These are phyloP conservation scores for Adelosebastes latens DNA, from an alignment of 2,797 vertebrate species.

Conservation along the genomic window DNA sequence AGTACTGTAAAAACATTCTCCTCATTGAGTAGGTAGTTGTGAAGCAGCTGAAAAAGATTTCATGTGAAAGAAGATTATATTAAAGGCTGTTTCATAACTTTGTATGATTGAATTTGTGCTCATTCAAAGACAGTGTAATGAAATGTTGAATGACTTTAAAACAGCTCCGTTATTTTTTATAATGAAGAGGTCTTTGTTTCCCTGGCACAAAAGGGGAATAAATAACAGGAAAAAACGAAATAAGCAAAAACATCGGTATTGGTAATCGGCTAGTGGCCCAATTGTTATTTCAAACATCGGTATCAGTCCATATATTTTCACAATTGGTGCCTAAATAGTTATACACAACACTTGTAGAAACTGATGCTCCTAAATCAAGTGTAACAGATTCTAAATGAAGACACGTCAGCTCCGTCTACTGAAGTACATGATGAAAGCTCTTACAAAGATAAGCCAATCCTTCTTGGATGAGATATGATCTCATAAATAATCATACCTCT, in stretches of 20 bases:
- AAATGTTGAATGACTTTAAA: too few species aligned
- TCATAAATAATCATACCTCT: conserved; percentile 56
- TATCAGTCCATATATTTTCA: background rate
- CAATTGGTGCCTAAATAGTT: background rate
- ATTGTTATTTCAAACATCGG: background rate
- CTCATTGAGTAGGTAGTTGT: too few species aligned
- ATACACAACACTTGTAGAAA: background rate
- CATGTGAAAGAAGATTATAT: too few species aligned
- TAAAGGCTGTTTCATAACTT: background rate
- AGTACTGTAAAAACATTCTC: too few species aligned
- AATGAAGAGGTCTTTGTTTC: background rate
- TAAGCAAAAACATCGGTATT: too few species aligned
- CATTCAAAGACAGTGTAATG: background rate
- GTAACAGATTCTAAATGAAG: conserved; percentile 29
- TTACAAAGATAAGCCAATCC: conserved; percentile 29
- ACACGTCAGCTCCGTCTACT: conserved; percentile 18
- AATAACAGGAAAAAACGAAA: background rate
- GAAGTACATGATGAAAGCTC: conserved; percentile 49
- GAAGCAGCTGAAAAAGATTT: too few species aligned
- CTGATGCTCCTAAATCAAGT: background rate
- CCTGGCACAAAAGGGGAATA: background rate
- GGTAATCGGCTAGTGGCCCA: too few species aligned
- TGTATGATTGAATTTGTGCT: background rate
- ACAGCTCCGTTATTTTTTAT: too few species aligned
- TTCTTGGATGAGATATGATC: conserved; percentile 29